Evolutionary conservation across 2,797 vertebrate genomes (phyloP), one percentile per base, ranked within the genome.

Genomic region (Lagodon rhomboides): DNA sequence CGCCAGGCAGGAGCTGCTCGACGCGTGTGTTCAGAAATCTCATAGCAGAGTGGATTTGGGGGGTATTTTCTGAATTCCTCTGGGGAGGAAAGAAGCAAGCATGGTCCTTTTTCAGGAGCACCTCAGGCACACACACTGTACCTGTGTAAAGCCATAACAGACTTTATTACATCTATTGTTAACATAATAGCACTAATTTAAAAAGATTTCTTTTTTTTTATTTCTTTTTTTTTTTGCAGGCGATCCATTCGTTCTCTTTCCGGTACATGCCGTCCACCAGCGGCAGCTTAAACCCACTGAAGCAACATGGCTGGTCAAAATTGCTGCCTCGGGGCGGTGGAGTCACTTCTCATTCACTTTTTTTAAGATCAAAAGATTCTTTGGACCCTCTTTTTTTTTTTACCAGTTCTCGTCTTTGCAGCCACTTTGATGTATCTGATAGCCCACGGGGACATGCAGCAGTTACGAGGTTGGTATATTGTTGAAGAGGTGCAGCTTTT

Each of bases 381-480:
- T 66, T 30, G 15, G n/a, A 7, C 4, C 44, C 25, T 55, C 7
- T 23, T 46, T 41, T 41, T 46, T 15, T 53, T 46, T 34, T 59
- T 1, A 60, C 25, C 20, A 62, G 10, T 25, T 69, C 74, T 79
- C 3, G 15, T 15, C 30, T 80, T 74, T 68, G 34, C 58, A 82
- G 77, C 5, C 50, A 63, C 83, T 89, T 87, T 89, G 80, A 89
- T 82, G 73, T 61, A 43, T 25, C 38, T 1, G 58, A 80, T 56
- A 38, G 53, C 38, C 58, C 3, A 17, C 5, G 56, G 75, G 7
- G 6, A 64, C 74, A 65, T 59, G 65, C 30, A 8, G 46, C 46
- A 60, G 59, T 63, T 68, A 23, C n/a, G 38, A 41, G 44, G 5
- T 18, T 20, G 38, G 11, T 50, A 23, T 34, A 50, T 25, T 72